Percentiles rank a stretch among this genome's conserved stretches.
Conservation (phyloP, 2,113 vertebrate genomes). For the Phainopepla nitens region DNA sequence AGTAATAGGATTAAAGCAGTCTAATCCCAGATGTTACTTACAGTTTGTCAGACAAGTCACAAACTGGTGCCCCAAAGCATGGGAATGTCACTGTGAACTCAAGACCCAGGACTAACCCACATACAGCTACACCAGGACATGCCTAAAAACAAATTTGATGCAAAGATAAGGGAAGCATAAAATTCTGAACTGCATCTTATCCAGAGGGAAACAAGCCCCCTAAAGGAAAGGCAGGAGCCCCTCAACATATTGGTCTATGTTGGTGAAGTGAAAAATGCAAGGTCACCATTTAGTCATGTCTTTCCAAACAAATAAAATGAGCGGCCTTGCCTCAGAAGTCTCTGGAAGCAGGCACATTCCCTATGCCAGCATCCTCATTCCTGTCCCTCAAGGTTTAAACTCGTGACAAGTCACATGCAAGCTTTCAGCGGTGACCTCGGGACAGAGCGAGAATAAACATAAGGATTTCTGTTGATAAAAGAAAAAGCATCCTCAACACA, state of each 20-base stretch:
- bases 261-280: not conserved
- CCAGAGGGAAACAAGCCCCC: not conserved
- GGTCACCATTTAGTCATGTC: not conserved
- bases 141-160: rapidly evolving
- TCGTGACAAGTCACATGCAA: not conserved
- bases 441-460: not conserved
- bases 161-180: not conserved
- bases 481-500: not conserved
- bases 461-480: not conserved
- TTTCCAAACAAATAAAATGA: not conserved
- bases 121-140: not conserved
- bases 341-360: not conserved
- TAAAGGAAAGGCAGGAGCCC: not conserved
- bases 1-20: not conserved
- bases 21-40: not conserved
- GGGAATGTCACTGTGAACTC: not conserved
- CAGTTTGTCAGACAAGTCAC: not conserved
- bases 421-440: not conserved
- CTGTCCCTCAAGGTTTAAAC: not conserved
- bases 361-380: not conserved
- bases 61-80: not conserved
- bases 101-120: not conserved
- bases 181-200: not conserved
- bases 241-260: not conserved
- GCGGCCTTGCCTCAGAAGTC: not conserved